Evolutionary conservation across 2,113 vertebrate genomes (phyloP), one percentile per base, ranked within the genome.

Genomic region (Pteronura brasiliensis): DNA sequence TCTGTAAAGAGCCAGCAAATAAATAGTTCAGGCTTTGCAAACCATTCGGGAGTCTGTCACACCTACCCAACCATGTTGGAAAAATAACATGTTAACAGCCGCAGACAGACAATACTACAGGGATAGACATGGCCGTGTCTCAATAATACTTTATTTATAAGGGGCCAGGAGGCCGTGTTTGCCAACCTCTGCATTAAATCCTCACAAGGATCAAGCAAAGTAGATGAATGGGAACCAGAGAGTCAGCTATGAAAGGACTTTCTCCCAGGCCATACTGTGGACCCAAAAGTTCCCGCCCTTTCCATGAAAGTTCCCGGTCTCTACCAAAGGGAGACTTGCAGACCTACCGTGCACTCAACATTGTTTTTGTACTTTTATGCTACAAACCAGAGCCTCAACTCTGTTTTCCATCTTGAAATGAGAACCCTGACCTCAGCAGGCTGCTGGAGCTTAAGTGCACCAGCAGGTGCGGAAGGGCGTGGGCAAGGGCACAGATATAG

Each of bases 391-490:
- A 89, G 72, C 9, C 10, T 12, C 17, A 18, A 17, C 25, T 27
- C 23, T 49, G 42, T 25, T 31, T 29, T 49, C 49, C 90, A 52
- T 55, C 82, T 44, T 42, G 29, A 67, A 47, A 87, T 6, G 0
- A 61, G 52, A 74, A n/a, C 69, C 77, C 0, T 12, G 67, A 27
- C 80, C 29, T 7, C 39, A 67, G 92, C 80, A 39, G 71, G 65
- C 0, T 17, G 67, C 36, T 7, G 52, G 57, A 18, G 59, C 42
- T 34, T 4, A 49, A 42, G 85, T 1, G 36, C 15, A 85, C 12
- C 7, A 92, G 87, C 93, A 95, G 93, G 96, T 84, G 83, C 27
- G 82, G 55, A 81, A 93, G 92, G 94, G 61, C 47, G 61, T 95
- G 84, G 71, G 76, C 83, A 82, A 90, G 63, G 4, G 31, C 91